These are phyloP conservation scores for Cepaea hortensis DNA, from an alignment of 2,888 invertebrate genomes.

Conservation along the genomic window DNA sequence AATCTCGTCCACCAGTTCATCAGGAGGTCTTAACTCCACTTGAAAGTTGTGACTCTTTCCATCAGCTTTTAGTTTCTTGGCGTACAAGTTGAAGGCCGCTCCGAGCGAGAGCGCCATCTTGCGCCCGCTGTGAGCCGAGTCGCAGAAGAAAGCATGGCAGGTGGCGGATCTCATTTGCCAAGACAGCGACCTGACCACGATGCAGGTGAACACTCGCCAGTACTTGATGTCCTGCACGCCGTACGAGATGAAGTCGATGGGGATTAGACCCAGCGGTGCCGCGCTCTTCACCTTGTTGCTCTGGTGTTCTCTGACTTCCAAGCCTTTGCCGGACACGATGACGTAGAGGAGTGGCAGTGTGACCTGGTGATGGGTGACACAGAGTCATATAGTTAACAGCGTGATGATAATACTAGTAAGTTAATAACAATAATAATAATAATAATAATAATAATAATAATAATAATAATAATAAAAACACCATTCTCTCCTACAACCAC, in stretches of 20 bases:
- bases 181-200: constrained; percentile 72
- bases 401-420: too few species aligned
- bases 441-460: too few species aligned
- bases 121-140: constrained; percentile 67
- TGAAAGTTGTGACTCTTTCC: constrained; percentile 68
- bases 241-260: constrained; percentile 76
- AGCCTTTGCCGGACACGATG: constrained; percentile 69
- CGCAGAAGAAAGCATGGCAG: constrained; percentile 73
- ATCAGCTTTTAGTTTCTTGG: constrained; percentile 60
- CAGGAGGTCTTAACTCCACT: constrained; percentile 68
- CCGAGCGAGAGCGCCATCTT: constrained; percentile 69
- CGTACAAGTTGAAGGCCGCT: constrained; percentile 65
- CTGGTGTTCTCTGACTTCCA: constrained; percentile 68
- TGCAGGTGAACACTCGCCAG: constrained; percentile 73
- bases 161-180: constrained; percentile 65
- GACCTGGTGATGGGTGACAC: constrained; percentile 48
- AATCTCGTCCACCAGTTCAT: constrained; percentile 62
- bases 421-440: too few species aligned
- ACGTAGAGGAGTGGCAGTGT: constrained; percentile 73
- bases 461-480: too few species aligned
- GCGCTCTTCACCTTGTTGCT: constrained; percentile 60
- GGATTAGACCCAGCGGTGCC: constrained; percentile 62
- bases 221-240: constrained; percentile 75
- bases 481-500: too few species aligned
- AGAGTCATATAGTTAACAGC: too few species aligned